Evolutionary conservation across 1,140 invertebrate species (phyloP).

Genomic region (Euglossa dilemma): DNA sequence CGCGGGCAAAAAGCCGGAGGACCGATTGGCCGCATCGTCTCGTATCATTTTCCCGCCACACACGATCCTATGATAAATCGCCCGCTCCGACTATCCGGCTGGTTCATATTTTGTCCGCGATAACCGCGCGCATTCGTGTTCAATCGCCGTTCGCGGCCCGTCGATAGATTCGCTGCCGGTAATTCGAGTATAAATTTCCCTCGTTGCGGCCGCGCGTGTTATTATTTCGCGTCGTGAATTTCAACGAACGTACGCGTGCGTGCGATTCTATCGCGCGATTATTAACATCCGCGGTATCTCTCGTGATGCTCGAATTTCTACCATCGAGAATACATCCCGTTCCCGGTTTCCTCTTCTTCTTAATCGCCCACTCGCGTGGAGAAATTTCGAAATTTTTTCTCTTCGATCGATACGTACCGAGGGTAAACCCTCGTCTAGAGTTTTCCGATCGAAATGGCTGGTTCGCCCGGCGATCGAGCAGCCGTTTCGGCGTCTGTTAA

Average conservation of each 20-base stretch:
- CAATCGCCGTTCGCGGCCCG: not conserved
- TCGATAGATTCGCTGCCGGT: conserved; percentile 71
- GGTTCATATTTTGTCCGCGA: conserved; percentile 66
- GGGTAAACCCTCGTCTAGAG: not conserved
- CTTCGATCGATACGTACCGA: no score
- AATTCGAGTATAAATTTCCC: conserved; percentile 79
- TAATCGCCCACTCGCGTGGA: no score
- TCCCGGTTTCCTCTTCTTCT: not conserved
- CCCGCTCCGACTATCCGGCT: conserved; percentile 56
- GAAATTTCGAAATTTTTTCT: no score
- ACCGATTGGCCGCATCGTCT: conserved; percentile 73
- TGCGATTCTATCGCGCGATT: conserved; percentile 1
- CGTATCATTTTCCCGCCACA: conserved; percentile 79
- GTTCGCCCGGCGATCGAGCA: conserved; percentile 56
- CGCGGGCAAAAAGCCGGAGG: conserved; percentile 4
- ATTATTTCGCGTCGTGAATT: conserved; percentile 63
- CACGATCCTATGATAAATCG: conserved; percentile 77
- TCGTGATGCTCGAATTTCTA: not conserved
- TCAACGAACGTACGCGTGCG: conserved; percentile 15
- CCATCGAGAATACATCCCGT: not conserved
- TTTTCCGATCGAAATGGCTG: conserved; percentile 6
- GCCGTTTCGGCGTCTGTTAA: conserved; percentile 69
- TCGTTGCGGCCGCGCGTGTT: conserved; percentile 59
- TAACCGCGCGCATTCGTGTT: not conserved
- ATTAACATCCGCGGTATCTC: conserved; percentile 2